Evolutionary conservation across 2,888 invertebrate genomes (phyloP), one percentile per base, ranked within the genome.

Genomic region (Hyalella azteca): DNA sequence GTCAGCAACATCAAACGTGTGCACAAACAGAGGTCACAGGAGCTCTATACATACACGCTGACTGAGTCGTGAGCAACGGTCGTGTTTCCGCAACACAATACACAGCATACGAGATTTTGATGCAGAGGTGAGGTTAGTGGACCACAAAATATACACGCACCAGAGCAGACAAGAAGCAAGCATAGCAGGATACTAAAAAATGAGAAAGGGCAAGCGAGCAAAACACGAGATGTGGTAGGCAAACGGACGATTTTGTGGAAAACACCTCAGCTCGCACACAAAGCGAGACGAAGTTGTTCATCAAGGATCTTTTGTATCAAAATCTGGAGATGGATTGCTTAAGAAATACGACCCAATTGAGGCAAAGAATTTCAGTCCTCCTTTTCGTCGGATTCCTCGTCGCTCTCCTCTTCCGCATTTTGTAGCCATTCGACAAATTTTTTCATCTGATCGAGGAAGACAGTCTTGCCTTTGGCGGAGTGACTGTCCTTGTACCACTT

Each of bases 371-470:
- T 36, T 66, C 36, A 66, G n/a, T 66, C 66, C 66, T 66, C 66
- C 36, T 66, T 66, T 66, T 66, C 66, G 29, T 66, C 66, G 7
- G 66, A 66, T 75, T 75, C 75, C 19, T 75, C 75, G 26, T 75
- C 75, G 45, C 75, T 75, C 45, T 75, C 75, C 75, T 75, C 75
- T 19, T 98, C 97, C 81, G 98, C 97, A 89, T 93, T 97, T 89
- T 97, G 95, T 85, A 98, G 91, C 97, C 97, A 98, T 89, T 98
- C 97, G 78, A 97, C 92, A 88, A 98, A 97, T 90, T 95, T 94
- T 90, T 95, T 96, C 95, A 97, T 97, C 91, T 98, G 97, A 88
- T 97, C 97, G 86, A 97, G 92, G 91, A 98, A 98, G 91, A 97
- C 94, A 91, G 95, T 93, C 91, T 97, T 97, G 86, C 98, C 98